Conservation (phyloP, 2,888 invertebrate species). For the Brachyopa scutellaris region DNA sequence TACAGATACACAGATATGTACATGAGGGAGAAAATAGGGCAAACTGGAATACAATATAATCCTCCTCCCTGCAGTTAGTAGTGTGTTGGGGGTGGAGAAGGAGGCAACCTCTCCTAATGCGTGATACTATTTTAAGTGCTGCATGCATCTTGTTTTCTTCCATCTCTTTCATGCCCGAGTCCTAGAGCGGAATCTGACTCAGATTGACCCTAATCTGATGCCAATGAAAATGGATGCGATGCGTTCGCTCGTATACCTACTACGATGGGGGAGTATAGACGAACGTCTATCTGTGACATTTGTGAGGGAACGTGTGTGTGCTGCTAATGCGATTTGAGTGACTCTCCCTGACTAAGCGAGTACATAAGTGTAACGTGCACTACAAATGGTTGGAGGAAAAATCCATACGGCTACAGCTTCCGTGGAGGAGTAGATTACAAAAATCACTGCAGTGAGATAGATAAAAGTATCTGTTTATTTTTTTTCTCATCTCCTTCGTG, state of each 20-base stretch:
- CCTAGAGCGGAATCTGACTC: slow-evolving; percentile 20
- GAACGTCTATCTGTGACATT: slow-evolving; percentile 18
- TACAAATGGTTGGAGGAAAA: slow-evolving; percentile 14
- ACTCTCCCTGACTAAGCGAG: slow-evolving; percentile 49
- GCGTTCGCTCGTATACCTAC: too few species aligned
- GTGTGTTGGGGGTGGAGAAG: not conserved
- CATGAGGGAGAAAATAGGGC: slow-evolving; percentile 44
- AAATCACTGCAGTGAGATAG: slow-evolving; percentile 54
- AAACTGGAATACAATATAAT: slow-evolving; percentile 46
- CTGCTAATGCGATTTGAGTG: slow-evolving; percentile 70
- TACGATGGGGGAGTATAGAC: slow-evolving; percentile 16
- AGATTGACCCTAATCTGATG: slow-evolving; percentile 72
- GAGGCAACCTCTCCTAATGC: slow-evolving; percentile 52
- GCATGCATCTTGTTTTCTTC: slow-evolving; percentile 10
- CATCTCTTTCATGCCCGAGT: not conserved
- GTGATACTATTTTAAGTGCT: slow-evolving; percentile 67
- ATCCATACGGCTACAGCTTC: not conserved
- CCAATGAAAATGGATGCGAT: slow-evolving; percentile 48
- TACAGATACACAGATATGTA: slow-evolving; percentile 27
- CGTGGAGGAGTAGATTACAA: slow-evolving; percentile 45
- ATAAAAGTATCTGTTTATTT: slow-evolving; percentile 56
- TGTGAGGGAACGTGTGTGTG: slow-evolving; percentile 25
- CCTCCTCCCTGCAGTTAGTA: slow-evolving; percentile 26
- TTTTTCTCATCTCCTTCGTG: slow-evolving; percentile 18
- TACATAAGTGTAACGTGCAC: slow-evolving; percentile 59